These are phyloP conservation scores for Epizoanthus ramosus DNA, from an alignment of 92 coral and sea anemone genomes.

Conservation along the genomic window DNA sequence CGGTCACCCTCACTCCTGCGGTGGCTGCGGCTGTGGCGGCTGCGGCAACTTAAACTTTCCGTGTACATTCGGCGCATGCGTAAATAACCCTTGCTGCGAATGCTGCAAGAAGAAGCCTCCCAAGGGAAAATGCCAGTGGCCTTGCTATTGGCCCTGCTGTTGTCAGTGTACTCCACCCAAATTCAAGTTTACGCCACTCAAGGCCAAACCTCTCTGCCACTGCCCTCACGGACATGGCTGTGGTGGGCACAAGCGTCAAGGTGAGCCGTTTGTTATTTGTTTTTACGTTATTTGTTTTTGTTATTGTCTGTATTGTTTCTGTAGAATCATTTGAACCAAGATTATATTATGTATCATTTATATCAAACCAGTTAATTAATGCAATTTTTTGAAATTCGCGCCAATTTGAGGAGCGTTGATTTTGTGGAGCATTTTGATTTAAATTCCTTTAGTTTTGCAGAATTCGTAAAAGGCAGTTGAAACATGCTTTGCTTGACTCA, in stretches of 20 bases:
- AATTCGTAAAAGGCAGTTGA: no score
- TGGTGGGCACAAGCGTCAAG: conserved; percentile 27
- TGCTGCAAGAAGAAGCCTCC: conserved; percentile 86
- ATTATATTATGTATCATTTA: no score
- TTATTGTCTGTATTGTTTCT: no score
- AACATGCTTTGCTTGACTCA: no score
- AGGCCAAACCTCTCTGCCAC: conserved; percentile 88
- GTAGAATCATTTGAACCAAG: no score
- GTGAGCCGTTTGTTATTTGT: no score
- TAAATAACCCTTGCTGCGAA: conserved; percentile 88
- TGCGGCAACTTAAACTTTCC: conserved; percentile 84
- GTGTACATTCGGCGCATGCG: conserved; percentile 90
- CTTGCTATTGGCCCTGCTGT: conserved; percentile 92
- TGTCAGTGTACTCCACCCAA: conserved; percentile 82
- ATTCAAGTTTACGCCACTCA: conserved; percentile 74
- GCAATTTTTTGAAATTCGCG: no score
- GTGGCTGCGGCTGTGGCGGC: conserved; percentile 64
- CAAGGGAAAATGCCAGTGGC: conserved; percentile 87
- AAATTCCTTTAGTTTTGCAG: no score
- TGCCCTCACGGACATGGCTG: conserved; percentile 65
- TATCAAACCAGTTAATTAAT: no score
- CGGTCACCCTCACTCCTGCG: conserved; percentile 75
- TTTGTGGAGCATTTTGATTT: no score
- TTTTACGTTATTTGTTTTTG: no score
- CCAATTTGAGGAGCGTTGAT: no score